These are phyloP conservation scores for Orchesella cincta DNA, from an alignment of 1,140 invertebrate genomes.

Conservation along the genomic window DNA sequence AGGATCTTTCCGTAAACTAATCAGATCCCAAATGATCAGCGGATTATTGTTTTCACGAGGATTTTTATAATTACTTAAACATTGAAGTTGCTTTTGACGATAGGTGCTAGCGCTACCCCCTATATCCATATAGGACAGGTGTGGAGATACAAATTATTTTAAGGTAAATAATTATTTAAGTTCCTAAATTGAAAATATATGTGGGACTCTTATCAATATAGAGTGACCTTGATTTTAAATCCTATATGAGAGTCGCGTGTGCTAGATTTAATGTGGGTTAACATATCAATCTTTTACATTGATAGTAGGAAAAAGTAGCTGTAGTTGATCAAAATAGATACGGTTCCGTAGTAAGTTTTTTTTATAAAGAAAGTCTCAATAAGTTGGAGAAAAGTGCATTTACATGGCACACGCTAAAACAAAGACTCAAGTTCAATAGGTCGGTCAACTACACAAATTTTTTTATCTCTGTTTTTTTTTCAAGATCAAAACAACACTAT, in stretches of 20 bases:
- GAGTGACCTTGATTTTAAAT: neutral
- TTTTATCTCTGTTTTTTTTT: too few relatives aligned
- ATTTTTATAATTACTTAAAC: conserved; percentile 11
- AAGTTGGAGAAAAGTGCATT: too few relatives aligned
- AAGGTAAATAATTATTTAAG: neutral
- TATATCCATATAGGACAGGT: conserved; percentile 30
- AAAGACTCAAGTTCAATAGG: too few relatives aligned
- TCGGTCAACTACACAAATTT: too few relatives aligned
- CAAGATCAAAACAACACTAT: too few relatives aligned
- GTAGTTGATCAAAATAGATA: too few relatives aligned
- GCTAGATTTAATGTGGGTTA: neutral
- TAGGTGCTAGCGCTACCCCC: conserved; percentile 5
- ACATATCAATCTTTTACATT: neutral
- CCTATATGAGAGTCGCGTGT: neutral
- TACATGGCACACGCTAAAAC: too few relatives aligned
- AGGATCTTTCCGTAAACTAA: neutral
- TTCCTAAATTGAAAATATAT: neutral
- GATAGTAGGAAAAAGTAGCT: neutral
- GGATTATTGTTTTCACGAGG: conserved; percentile 9
- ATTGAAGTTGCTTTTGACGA: neutral
- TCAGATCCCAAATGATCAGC: neutral
- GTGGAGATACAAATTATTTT: neutral
- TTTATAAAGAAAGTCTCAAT: too few relatives aligned
- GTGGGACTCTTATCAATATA: neutral
- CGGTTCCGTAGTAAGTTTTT: too few relatives aligned